Evolutionary conservation across 37 sponge, comb jelly and placozoan genomes (phyloP).

Genomic region (Hormiphora californensis): DNA sequence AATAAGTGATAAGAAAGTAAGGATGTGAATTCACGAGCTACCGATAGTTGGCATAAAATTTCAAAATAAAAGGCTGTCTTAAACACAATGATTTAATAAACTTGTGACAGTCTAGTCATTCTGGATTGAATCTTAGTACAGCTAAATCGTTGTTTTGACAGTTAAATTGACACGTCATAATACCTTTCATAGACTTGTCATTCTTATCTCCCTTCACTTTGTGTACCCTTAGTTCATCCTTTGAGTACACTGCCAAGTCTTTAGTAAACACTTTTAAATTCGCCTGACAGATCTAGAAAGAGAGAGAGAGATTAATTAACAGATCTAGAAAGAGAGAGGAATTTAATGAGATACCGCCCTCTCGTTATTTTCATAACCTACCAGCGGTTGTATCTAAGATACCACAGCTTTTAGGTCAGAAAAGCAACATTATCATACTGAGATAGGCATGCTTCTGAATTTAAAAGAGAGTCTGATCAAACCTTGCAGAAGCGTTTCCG

Average conservation of each 20-base stretch:
- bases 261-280: constrained; percentile 45
- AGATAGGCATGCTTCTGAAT: not conserved
- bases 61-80: no score
- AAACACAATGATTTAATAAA: no score
- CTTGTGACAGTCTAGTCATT: no score
- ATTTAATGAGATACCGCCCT: no score
- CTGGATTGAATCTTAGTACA: no score
- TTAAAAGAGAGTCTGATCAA: not conserved
- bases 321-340: not conserved
- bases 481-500: not conserved
- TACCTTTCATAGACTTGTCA: constrained; percentile 31
- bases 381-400: not conserved
- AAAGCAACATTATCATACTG: not conserved
- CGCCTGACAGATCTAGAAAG: constrained; percentile 5
- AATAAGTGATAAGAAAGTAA: no score
- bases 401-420: not conserved
- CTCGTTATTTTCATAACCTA: not conserved
- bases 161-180: not conserved
- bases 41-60: no score
- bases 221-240: not conserved
- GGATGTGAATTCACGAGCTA: no score
- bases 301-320: not conserved
- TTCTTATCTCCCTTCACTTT: not conserved
- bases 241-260: not conserved
- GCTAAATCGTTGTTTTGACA: no score